Base-by-base conservation (phyloP, 2,797 vertebrate species). In the Phrynocephalus vlangalii region DNA sequence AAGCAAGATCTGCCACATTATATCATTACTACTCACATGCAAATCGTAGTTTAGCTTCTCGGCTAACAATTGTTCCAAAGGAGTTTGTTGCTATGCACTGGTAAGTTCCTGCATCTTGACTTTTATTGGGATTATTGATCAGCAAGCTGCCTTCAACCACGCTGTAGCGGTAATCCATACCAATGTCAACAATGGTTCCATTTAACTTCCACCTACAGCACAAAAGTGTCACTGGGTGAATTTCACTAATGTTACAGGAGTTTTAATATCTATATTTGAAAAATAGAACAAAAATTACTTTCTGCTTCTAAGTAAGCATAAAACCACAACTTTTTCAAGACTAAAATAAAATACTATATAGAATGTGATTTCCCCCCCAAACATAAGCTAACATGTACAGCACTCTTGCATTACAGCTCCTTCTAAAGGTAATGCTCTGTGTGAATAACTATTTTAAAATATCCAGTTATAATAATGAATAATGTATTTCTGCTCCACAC, bases 11-110 rank as follows among this genome's bases (percentile, higher is more conserved):
- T 85, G 33, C 48, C 24, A 44, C 0, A 28, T 0, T n/a, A 83
- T 50, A 26, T 60, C 67, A 7, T 83, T 50, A 71, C 75, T 85
- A 99, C 99, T 99, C 94, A 99, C 99, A 99, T 84, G 99, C 98
- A 95, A 99, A 99, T 93, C 98, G 98, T 89, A 99, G 98, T 91
- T 96, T 97, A 89, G 98, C 98, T 95, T 99, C 98, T 94, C 98
- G 97, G 97, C 98, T 99, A 94, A 99, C 96, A 6, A 99, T 97
- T 13, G 98, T 99, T 95, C 99, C 99, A 0, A 99, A 98, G 0
- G 98, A 97, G 94, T 99, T 99, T 95, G 98, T 97, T 92, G 98
- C 98, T 86, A 98, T 96, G 95, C 99, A 99, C 95, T 99, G 99
- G 96, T 99, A 99, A 0, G 95, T 98, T 71, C 99, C 99, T 82